Percentiles rank a stretch among this genome's conserved stretches.
These are phyloP conservation scores for Diploptera punctata DNA, from an alignment of 2,888 invertebrate species.

Conservation along the genomic window DNA sequence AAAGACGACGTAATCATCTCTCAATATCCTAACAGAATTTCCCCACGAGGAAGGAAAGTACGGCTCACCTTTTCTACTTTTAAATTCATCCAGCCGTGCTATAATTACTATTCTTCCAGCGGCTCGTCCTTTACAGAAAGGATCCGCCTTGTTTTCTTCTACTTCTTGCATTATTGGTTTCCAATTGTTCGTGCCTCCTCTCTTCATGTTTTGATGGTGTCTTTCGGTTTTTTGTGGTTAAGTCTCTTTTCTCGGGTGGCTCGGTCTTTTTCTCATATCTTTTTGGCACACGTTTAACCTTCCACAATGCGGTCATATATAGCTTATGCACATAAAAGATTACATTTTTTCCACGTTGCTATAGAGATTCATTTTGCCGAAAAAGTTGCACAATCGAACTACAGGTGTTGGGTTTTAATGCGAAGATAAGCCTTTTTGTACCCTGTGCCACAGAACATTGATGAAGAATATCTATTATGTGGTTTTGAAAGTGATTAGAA, in stretches of 20 bases:
- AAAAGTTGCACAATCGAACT: neutral
- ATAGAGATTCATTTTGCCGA: slow-evolving; percentile 11
- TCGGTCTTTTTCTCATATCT: neutral
- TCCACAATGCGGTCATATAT: slow-evolving; percentile 13
- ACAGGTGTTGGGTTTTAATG: neutral
- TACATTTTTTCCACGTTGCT: neutral
- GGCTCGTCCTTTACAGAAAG: neutral
- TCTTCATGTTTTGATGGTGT: slow-evolving; percentile 4
- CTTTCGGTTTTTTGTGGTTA: slow-evolving; percentile 2
- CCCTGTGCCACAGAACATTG: no score
- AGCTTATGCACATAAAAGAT: slow-evolving; percentile 1
- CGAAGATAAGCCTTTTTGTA: neutral
- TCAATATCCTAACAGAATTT: no score
- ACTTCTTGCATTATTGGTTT: neutral
- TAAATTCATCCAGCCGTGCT: slow-evolving; percentile 16
- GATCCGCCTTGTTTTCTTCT: neutral
- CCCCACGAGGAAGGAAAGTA: no score
- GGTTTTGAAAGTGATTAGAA: no score
- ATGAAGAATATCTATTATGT: no score
- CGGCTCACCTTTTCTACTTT: neutral
- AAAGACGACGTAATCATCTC: no score
- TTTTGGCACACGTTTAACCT: neutral
- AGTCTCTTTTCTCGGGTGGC: no score
- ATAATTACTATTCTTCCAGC: slow-evolving; percentile 1
- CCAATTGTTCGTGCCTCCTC: slow-evolving; percentile 3